Conservation (phyloP, 2,113 vertebrate genomes). For the Loxodonta africana region DNA sequence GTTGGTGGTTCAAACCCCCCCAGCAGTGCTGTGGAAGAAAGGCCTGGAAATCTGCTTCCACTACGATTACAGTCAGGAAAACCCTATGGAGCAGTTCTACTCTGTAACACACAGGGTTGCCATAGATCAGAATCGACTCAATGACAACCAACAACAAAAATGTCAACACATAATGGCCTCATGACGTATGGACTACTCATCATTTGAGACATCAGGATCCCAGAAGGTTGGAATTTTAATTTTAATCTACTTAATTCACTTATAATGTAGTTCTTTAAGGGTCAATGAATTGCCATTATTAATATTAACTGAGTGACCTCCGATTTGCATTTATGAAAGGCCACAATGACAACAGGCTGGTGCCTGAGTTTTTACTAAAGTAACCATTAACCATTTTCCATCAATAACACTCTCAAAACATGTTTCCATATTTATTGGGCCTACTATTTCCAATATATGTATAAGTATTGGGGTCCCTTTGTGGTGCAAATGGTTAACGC, state of each 20-base stretch:
- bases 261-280: background rate
- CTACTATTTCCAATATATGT: background rate
- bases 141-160: background rate
- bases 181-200: background rate
- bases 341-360: background rate
- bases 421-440: background rate
- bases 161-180: background rate
- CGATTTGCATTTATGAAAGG: slow-evolving; percentile 2
- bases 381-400: background rate
- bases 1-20: too few species aligned
- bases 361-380: background rate
- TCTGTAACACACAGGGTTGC: too few species aligned
- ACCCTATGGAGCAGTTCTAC: too few species aligned
- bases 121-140: too few species aligned
- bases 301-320: background rate
- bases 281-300: background rate
- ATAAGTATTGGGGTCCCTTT: background rate
- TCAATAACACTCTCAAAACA: background rate
- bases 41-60: too few species aligned
- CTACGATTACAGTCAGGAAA: too few species aligned
- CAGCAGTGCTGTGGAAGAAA: too few species aligned
- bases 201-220: background rate
- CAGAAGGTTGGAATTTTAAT: background rate
- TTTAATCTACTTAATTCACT: background rate
- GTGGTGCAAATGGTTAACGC: background rate